Base-by-base conservation (phyloP, 2,888 invertebrate genomes). In the Vannuccia rotundouncinata region DNA sequence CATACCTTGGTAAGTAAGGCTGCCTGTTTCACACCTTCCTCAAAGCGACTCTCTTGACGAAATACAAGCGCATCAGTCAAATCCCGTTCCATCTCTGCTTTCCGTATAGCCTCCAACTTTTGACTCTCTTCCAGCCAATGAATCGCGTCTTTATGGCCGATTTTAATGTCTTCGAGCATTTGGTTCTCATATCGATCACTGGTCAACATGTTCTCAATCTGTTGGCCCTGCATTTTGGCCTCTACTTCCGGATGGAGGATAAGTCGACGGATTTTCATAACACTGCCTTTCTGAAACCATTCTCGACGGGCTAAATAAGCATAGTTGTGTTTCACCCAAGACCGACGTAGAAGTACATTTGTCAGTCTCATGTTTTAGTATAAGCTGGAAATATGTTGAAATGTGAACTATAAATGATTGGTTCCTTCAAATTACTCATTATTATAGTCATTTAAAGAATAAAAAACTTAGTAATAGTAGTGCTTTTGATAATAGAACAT, bases 1-100 rank as follows among this genome's bases (percentile, higher is more conserved):
- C n/a, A 30, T 2, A 77, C 77, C 27, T 77, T 77, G 22, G 77
- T 77, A 2, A 77, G 59, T 45, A 77, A 45, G 1, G 77, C n/a
- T 1, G 77, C 77, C 31, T 77, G 77, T 17, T 17, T 77, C 17
- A 10, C 22, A 17, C 77, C 77, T 10, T 77, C 30, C 45, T 77
- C 77, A 28, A 77, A 77, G 77, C 77, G 45, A 45, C 27, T 77
- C 10, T 73, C 30, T 31, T 77, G 66, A 17, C 45, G 22, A 45
- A 77, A 77, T 17, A 77, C 1, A 77, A 77, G 59, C 1, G 77
- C 1, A 73, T 45, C 77, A 45, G 45, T 45, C 45, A 45, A 45
- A 17, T 45, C 45, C 10, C 10, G 45, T 13, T 45, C 45, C 17
- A 5, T 5, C 5, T 45, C 5, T 13, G 45, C 17, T 45, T 5